Evolutionary conservation across 2,113 vertebrate species (phyloP).

Genomic region (Scartelaos histophorus): DNA sequence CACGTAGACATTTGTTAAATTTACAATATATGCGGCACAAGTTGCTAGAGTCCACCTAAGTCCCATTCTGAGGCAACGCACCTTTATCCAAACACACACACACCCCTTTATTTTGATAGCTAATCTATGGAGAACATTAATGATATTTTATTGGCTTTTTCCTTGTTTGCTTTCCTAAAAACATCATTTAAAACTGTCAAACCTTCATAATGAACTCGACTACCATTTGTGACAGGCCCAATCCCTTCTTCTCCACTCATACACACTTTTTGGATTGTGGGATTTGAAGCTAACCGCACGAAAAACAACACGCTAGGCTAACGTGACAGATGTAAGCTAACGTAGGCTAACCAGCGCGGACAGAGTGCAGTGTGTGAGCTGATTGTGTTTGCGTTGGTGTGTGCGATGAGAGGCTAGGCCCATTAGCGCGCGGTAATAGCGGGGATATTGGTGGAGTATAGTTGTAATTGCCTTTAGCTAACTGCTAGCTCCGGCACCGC

Average conservation of each 20-base stretch:
- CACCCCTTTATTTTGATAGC: not conserved
- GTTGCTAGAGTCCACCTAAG: too few species aligned
- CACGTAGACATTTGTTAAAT: conserved; percentile 13
- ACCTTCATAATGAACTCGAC: conserved; percentile 3
- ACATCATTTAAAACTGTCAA: conserved; percentile 24
- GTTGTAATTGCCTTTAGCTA: conserved; percentile 74
- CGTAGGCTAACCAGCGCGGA: conserved; percentile 65
- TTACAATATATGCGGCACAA: not conserved
- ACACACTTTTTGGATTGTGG: conserved; percentile 20
- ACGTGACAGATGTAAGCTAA: conserved; percentile 68
- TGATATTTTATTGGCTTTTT: conserved; percentile 1
- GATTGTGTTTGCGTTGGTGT: conserved; percentile 49
- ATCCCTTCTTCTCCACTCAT: conserved; percentile 32
- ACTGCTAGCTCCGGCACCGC: conserved; percentile 65
- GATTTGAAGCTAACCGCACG: conserved; percentile 40
- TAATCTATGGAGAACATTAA: conserved; percentile 8
- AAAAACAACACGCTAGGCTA: conserved; percentile 56
- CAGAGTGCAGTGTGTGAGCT: conserved; percentile 67
- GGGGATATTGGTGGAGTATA: conserved; percentile 75
- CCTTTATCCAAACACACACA: not conserved
- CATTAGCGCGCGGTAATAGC: conserved; percentile 73
- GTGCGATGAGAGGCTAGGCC: conserved; percentile 50
- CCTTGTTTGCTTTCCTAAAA: conserved; percentile 11
- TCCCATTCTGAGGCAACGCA: not conserved
- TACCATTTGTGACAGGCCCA: conserved; percentile 41